Conservation (phyloP, 2,888 invertebrate genomes). For the Oscheius sp. region DNA sequence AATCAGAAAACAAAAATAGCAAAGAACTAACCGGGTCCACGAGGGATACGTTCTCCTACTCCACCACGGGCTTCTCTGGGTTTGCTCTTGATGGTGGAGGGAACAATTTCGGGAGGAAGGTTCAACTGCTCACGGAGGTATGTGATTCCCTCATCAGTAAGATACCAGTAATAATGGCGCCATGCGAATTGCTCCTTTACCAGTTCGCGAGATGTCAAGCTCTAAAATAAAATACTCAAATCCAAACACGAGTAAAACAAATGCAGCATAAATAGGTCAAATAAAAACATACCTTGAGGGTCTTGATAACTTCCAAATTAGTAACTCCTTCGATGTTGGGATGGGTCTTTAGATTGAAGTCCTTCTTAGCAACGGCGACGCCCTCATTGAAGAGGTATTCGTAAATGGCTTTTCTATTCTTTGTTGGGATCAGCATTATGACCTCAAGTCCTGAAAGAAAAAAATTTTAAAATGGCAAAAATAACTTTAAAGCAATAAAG, state of each 20-base stretch:
- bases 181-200: slow-evolving; percentile 99
- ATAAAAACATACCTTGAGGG: slow-evolving; percentile 82
- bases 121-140: slow-evolving; percentile 94
- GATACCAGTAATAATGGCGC: slow-evolving; percentile 99
- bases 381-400: slow-evolving; percentile 88
- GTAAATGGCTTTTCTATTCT: slow-evolving; percentile 93
- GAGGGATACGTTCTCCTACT: slow-evolving; percentile 65
- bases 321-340: slow-evolving; percentile 93
- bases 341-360: slow-evolving; percentile 96
- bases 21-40: slow-evolving; percentile 35
- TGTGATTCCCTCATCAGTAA: slow-evolving; percentile 97
- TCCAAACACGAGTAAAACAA: not conserved
- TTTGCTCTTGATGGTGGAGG: slow-evolving; percentile 93
- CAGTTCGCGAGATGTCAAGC: slow-evolving; percentile 90
- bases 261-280: not conserved
- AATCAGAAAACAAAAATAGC: not conserved
- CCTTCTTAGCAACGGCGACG: slow-evolving; percentile 98
- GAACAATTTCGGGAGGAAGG: slow-evolving; percentile 97
- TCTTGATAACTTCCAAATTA: slow-evolving; percentile 98
- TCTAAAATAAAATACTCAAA: slow-evolving; percentile 50
- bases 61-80: slow-evolving; percentile 74
- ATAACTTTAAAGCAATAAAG: not conserved
- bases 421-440: slow-evolving; percentile 99
- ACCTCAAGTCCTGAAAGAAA: slow-evolving; percentile 53
- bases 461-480: slow-evolving; percentile 1